A percentile compares a stretch with the other conserved stretches of the same genome.
These are phyloP conservation scores for Lamprotornis superbus DNA, from an alignment of 2,113 vertebrate species.

Conservation along the genomic window DNA sequence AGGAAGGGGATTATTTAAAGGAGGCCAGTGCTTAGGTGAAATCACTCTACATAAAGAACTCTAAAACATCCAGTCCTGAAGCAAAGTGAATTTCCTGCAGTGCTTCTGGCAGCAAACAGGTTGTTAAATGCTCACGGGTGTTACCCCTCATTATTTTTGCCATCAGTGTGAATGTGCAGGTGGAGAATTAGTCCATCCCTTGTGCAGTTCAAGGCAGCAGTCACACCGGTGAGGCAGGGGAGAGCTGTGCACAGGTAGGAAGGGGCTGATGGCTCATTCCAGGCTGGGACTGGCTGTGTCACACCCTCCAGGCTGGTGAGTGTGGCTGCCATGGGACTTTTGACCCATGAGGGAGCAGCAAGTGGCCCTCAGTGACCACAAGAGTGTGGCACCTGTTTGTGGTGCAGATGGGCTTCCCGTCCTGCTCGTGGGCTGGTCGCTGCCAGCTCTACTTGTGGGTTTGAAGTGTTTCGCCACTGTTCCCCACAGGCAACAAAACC, in stretches of 20 bases:
- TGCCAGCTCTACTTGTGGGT: neutral
- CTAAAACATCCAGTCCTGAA: neutral
- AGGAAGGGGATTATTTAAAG: neutral
- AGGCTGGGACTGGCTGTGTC: neutral
- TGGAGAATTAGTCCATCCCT: neutral
- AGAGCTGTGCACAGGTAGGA: neutral
- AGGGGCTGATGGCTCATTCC: neutral
- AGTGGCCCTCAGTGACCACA: accelerated
- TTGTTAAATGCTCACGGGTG: neutral
- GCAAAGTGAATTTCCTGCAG: neutral
- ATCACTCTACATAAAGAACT: accelerated
- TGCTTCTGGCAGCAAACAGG: neutral
- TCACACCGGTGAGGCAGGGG: accelerated
- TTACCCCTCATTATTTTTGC: neutral
- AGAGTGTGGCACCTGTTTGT: accelerated
- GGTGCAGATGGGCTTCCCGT: neutral
- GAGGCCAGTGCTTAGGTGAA: neutral
- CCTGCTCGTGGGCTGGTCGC: accelerated
- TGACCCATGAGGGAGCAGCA: accelerated
- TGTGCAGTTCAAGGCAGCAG: neutral
- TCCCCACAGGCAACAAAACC: neutral
- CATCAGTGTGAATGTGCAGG: neutral
- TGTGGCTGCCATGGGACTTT: accelerated
- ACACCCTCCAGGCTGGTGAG: neutral
- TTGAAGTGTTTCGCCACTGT: neutral